A percentile compares a stretch with the other conserved stretches of the same genome.
Evolutionary conservation across 2,797 vertebrate species (phyloP).

Genomic region (Chelon auratus): DNA sequence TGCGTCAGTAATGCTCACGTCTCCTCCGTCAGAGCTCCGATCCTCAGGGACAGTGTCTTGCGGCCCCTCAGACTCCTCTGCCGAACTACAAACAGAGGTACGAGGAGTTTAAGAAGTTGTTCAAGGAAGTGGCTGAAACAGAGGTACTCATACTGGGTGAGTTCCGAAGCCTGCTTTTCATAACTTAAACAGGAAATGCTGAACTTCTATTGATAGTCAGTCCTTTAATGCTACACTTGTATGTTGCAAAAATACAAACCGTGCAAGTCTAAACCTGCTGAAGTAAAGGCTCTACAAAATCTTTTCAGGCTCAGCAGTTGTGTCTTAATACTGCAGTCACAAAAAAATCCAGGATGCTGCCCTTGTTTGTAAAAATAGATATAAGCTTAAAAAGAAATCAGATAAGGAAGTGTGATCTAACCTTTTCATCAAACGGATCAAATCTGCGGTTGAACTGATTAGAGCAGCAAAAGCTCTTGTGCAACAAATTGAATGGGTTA

Average conservation of each 20-base stretch:
- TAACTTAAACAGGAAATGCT: background rate
- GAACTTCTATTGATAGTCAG: background rate
- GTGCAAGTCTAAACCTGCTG: background rate
- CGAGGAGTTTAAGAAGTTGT: constrained; percentile 93
- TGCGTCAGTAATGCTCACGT: background rate
- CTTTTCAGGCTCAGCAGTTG: background rate
- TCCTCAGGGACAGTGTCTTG: constrained; percentile 59
- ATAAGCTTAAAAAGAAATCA: too few relatives aligned
- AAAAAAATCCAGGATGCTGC: too few relatives aligned
- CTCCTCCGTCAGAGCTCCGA: constrained; percentile 66
- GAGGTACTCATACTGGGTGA: constrained; percentile 93
- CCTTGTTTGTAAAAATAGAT: too few relatives aligned
- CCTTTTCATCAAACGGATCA: background rate
- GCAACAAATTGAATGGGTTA: background rate
- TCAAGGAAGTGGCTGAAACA: constrained; percentile 89
- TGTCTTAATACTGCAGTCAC: too few relatives aligned
- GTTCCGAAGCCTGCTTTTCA: constrained; percentile 32
- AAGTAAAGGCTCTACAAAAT: background rate
- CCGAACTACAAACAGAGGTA: constrained; percentile 91
- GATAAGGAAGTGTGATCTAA: too few relatives aligned
- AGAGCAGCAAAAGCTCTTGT: background rate
- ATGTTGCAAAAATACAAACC: background rate
- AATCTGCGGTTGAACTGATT: background rate
- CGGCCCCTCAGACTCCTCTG: constrained; percentile 83
- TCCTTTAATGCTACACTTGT: background rate